Base-by-base conservation (phyloP, 2,797 vertebrate genomes). In the Acestrorhynchus altus region DNA sequence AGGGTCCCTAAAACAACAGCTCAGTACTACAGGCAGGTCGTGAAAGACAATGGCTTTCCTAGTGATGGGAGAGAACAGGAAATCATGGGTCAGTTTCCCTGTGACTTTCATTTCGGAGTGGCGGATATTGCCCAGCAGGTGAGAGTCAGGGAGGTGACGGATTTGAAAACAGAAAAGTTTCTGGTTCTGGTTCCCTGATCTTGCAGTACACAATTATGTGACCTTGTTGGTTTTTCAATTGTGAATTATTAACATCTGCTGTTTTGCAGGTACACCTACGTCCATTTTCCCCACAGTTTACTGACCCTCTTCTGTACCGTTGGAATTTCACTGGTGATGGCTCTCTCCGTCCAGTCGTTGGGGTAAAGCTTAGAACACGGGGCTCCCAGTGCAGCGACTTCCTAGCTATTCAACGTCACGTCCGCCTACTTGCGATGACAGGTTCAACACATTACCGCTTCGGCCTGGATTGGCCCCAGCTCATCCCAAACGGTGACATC, bases 281-380 rank as follows among this genome's bases (percentile, higher is more conserved):
- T 31, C 95, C 96, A 22, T 97, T 95, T 77, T 99, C 97, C 4
- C 95, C 97, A 0, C 97, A 98, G 89, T 99, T 98, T 81, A 95
- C 87, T 0, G 97, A 99, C 71, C 93, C 94, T 18, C 93, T 90
- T 60, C 76, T 99, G 79, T 99, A 99, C 52, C 92, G 94, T 72
- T 99, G 98, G 98, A 99, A 99, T 5, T 5, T 95, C 81, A 96
- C 95, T 0, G 97, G 97, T 52, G 94, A 98, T 0, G 92, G 95
- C 16, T 84, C 90, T 6, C 81, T 99, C 76, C 91, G 74, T 69
- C 93, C 77, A 7, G 91, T 99, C 60, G 83, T 92, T 28, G 97
- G 96, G 0, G 92, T 95, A 74, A 92, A 80, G 81, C 87, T 98
- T 22, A 92, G 87, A 85, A 96, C 94, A 1, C 91, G 94, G 40